Evolutionary conservation across 2,888 invertebrate genomes (phyloP).

Genomic region (Bursaphelenchus okinawaensis): DNA sequence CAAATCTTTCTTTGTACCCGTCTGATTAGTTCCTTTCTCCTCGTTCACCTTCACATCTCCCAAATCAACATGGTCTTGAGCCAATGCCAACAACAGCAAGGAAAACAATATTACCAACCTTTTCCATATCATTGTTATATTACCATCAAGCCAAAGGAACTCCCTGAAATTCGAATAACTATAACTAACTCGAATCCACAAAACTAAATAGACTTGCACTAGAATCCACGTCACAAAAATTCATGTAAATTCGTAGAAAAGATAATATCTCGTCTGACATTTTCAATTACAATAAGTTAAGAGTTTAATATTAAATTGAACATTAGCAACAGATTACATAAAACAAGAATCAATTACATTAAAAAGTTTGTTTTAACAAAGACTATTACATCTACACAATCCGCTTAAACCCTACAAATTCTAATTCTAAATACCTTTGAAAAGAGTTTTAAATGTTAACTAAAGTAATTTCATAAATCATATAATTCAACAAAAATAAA

Average conservation of each 20-base stretch:
- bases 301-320: not conserved
- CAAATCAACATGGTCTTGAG: not conserved
- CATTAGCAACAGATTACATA: not conserved
- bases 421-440: no score
- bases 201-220: no score
- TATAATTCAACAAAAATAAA: no score
- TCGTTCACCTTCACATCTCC: not conserved
- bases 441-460: no score
- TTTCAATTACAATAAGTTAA: no score
- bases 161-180: not conserved
- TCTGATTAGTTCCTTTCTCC: not conserved
- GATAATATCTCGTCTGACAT: not conserved
- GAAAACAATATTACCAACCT: not conserved
- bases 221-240: not conserved
- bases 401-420: not conserved
- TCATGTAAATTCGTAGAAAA: no score
- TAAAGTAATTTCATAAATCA: no score
- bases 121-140: not conserved
- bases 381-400: not conserved
- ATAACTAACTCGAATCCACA: no score
- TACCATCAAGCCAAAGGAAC: not conserved
- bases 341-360: not conserved
- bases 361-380: not conserved
- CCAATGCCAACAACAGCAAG: not conserved
- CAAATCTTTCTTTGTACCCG: not conserved